These are phyloP conservation scores for Pseudolaguvia tuberculata DNA, from an alignment of 2,113 vertebrate genomes.

Conservation along the genomic window DNA sequence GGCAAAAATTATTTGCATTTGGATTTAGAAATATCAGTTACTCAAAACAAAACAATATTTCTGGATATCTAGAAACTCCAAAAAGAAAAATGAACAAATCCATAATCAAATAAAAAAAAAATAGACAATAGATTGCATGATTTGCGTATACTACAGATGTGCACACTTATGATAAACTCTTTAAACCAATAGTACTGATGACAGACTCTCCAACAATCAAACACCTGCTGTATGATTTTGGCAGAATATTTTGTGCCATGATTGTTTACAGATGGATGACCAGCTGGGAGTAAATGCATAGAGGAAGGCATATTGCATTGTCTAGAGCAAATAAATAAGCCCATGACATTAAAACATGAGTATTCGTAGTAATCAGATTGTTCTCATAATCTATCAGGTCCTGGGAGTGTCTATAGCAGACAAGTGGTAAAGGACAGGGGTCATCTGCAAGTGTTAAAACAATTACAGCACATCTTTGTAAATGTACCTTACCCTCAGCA, in stretches of 20 bases:
- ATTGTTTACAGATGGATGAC: slow-evolving; percentile 38
- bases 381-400: slow-evolving; percentile 30
- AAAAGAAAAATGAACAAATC: slow-evolving; percentile 29
- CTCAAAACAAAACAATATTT: slow-evolving; percentile 40
- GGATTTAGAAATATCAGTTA: slow-evolving; percentile 29
- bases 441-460: slow-evolving; percentile 15
- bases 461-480: slow-evolving; percentile 19
- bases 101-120: slow-evolving; percentile 43
- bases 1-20: slow-evolving; percentile 39
- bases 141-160: slow-evolving; percentile 33
- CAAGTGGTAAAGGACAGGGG: slow-evolving; percentile 33
- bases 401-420: slow-evolving; percentile 42
- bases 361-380: slow-evolving; percentile 46
- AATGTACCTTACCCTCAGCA: slow-evolving; percentile 14
- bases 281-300: slow-evolving; percentile 23
- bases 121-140: no score
- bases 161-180: slow-evolving; percentile 28
- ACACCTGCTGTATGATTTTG: slow-evolving; percentile 40
- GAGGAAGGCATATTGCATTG: slow-evolving; percentile 30
- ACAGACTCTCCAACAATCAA: slow-evolving; percentile 20
- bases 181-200: slow-evolving; percentile 29
- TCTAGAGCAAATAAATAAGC: slow-evolving; percentile 28
- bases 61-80: slow-evolving; percentile 45
- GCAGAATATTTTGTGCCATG: slow-evolving; percentile 42
- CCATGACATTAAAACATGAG: slow-evolving; percentile 43